A percentile compares a stretch with the other conserved stretches of the same genome.
Evolutionary conservation across 2,797 vertebrate genomes (phyloP).

Genomic region (Nasua narica): DNA sequence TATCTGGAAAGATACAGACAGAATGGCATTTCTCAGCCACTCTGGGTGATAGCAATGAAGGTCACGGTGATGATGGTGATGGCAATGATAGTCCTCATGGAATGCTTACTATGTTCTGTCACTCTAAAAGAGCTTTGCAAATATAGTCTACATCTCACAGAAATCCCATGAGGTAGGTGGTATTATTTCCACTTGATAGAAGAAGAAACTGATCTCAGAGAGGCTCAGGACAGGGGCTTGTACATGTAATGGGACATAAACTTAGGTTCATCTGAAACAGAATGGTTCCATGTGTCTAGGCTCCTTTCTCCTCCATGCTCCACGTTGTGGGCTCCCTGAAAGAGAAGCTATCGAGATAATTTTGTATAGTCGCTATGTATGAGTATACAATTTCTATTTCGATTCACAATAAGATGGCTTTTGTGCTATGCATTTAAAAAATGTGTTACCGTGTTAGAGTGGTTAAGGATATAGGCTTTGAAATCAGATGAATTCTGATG

Average conservation of each 20-base stretch:
- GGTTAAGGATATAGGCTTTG: not conserved
- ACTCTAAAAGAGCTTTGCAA: not conserved
- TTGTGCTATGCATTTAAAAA: not conserved
- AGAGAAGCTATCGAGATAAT: not conserved
- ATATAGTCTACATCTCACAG: not conserved
- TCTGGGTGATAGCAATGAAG: not conserved
- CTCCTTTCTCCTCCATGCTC: not conserved
- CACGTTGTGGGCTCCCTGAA: not conserved
- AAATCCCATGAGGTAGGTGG: not conserved
- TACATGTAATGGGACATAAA: not conserved
- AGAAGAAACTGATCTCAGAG: not conserved
- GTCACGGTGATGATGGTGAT: not conserved
- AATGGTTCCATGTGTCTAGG: not conserved
- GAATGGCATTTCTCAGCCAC: not conserved
- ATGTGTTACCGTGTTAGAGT: not conserved
- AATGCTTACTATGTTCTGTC: not conserved
- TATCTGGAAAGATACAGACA: not conserved
- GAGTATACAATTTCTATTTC: not conserved
- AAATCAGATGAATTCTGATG: not conserved
- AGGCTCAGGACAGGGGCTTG: not conserved
- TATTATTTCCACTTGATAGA: not conserved
- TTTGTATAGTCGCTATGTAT: not conserved
- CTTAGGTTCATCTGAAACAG: not conserved
- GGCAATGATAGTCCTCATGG: not conserved
- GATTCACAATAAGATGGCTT: not conserved